These are phyloP conservation scores for Hypanus sabinus DNA, from an alignment of 2,113 vertebrate species.

Conservation along the genomic window DNA sequence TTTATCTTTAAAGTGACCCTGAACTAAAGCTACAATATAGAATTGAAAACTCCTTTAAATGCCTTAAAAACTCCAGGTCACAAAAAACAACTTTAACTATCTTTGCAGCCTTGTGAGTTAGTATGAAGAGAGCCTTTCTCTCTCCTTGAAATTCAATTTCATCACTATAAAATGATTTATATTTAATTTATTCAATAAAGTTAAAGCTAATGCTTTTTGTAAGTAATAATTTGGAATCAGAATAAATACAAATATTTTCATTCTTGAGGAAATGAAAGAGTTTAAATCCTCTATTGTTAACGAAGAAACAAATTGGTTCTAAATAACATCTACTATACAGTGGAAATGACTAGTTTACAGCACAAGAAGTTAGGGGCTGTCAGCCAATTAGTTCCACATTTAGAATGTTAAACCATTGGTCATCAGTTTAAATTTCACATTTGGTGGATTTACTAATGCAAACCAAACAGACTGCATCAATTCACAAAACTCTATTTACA, in stretches of 20 bases:
- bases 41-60: not conserved
- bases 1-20: not conserved
- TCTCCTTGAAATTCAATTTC: slow-evolving; percentile 51
- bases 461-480: not conserved
- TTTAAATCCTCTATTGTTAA: slow-evolving; percentile 42
- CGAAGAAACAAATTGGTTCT: slow-evolving; percentile 46
- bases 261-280: slow-evolving; percentile 44
- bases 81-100: slow-evolving; percentile 28
- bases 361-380: slow-evolving; percentile 38
- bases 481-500: not conserved
- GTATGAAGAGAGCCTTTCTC: slow-evolving; percentile 44
- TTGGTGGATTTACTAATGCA: not conserved
- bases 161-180: slow-evolving; percentile 44
- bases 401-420: slow-evolving; percentile 51
- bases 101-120: slow-evolving; percentile 47
- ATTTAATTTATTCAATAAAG: slow-evolving; percentile 52
- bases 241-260: slow-evolving; percentile 41
- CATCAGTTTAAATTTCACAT: slow-evolving; percentile 41
- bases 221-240: slow-evolving; percentile 41
- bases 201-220: slow-evolving; percentile 51
- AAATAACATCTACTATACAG: not conserved
- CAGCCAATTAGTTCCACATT: slow-evolving; percentile 55
- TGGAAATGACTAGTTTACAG: slow-evolving; percentile 34
- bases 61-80: slow-evolving; percentile 23
- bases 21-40: not conserved